Percentiles rank a stretch among this genome's conserved stretches.
Evolutionary conservation across 30 jellyfish, hydroid and myxozoan species (phyloP).

Genomic region (Cassiopea andromeda): DNA sequence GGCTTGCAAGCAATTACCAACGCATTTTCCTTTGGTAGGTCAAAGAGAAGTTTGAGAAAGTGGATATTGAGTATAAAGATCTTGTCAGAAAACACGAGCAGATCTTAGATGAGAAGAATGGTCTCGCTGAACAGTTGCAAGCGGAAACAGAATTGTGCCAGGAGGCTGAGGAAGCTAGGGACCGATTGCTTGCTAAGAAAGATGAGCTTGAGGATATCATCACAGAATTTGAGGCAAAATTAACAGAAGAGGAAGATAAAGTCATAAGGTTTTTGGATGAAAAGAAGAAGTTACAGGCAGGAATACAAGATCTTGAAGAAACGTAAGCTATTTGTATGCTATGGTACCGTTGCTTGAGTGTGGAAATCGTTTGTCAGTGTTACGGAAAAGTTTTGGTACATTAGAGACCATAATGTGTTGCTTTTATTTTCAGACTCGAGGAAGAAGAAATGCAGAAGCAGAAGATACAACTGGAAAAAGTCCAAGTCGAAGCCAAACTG

Average conservation of each 20-base stretch:
- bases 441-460: conserved; percentile 98
- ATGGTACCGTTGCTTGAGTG: too few species aligned
- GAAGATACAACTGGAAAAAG: conserved; percentile 95
- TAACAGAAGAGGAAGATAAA: conserved; percentile 94
- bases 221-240: conserved; percentile 84
- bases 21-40: conserved; percentile 41
- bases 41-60: conserved; percentile 83
- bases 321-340: conserved; percentile 55
- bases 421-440: conserved; percentile 71
- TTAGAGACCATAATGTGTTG: not conserved
- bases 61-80: conserved; percentile 84
- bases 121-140: conserved; percentile 91
- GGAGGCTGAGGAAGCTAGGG: conserved; percentile 98
- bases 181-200: conserved; percentile 78
- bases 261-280: conserved; percentile 79
- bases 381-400: not conserved
- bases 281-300: conserved; percentile 88
- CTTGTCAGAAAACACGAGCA: conserved; percentile 79
- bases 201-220: conserved; percentile 95
- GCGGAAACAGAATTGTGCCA: conserved; percentile 98
- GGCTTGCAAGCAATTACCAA: not conserved
- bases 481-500: conserved; percentile 97
- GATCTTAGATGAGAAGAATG: conserved; percentile 86
- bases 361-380: not conserved
- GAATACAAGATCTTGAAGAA: conserved; percentile 96